Evolutionary conservation across 2,888 invertebrate genomes (phyloP).

Genomic region (Homarus gammarus): DNA sequence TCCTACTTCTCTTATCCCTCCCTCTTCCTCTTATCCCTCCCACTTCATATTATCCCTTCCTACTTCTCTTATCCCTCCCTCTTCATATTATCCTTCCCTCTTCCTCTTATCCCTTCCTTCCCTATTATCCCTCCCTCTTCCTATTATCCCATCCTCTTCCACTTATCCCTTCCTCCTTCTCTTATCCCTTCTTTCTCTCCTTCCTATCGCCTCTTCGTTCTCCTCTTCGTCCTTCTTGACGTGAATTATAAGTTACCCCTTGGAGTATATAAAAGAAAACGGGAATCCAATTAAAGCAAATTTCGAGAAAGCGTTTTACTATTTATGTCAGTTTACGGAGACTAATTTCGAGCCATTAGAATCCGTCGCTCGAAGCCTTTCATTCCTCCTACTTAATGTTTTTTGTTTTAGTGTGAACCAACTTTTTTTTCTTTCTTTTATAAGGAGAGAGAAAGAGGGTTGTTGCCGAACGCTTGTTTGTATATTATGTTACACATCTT

Average conservation of each 20-base stretch:
- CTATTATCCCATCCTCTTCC: background rate
- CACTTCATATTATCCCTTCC: background rate
- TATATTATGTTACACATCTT: no score
- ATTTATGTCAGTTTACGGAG: background rate
- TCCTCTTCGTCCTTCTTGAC: background rate
- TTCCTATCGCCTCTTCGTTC: background rate
- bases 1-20: background rate
- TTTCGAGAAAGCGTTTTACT: background rate
- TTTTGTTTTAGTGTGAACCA: no score
- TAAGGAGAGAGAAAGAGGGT: no score
- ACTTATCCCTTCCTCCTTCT: background rate
- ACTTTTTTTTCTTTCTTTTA: no score
- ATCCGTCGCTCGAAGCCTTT: background rate
- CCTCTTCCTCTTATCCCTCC: background rate
- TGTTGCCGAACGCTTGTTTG: background rate
- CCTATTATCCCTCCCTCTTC: background rate
- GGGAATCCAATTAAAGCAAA: background rate
- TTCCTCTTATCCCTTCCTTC: background rate
- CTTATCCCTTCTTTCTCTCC: background rate
- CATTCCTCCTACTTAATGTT: background rate
- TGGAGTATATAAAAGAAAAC: background rate
- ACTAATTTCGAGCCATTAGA: background rate
- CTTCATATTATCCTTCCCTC: background rate
- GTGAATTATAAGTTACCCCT: background rate
- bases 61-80: background rate